Base-by-base conservation (phyloP, 1,140 invertebrate species). In the Drosophila albomicans region DNA sequence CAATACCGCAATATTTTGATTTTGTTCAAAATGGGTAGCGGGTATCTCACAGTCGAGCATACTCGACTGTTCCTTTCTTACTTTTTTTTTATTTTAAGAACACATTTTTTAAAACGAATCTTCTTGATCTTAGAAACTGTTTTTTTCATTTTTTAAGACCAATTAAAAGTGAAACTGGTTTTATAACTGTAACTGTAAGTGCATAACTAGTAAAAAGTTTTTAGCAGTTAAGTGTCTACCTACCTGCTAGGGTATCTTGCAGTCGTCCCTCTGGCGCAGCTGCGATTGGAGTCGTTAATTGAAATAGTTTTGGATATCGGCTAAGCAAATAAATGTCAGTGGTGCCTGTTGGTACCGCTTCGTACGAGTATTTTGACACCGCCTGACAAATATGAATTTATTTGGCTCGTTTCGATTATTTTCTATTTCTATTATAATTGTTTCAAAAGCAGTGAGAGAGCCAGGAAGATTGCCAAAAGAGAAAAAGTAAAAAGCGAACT, bases 371-470 rank as follows among this genome's bases (percentile, higher is more conserved):
- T 80, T 88, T 63, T 86, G 82, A 74, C 78, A 76, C 82, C 79
- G 73, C 54, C 25, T 45, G 71, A 67, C 82, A 65, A 78, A 86
- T 78, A 81, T 82, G 75, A 66, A 79, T 82, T 76, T 72, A 75
- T 71, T 75, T 75, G 38, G 43, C 72, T 45, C 67, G 58, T 30
- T 38, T 65, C 75, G 49, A 25, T 65, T 62, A 78, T 81, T 88
- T 72, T 72, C 70, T 51, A 80, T 88, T 72, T 72, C 70, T 51
- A 80, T 78, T 85, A 76, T 80, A 87, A 88, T 87, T 89, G 85
- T 6, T 43, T 13, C 41, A 13, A 43, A 11, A n/a, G n/a, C 41
- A 5, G 41, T 43, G 41, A 43, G 41, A 4, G 41, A 4, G 46
- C 35, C 35, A 38, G 10, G 35, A 38, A 67, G 62, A 80, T 90